Conservation (phyloP, 2,113 vertebrate species). For the mouse (Mus musculus) region GRCm39 chr10:56857501-56858000, state of each 20-base stretch:
- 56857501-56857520: neutral
- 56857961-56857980: neutral
- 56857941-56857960: neutral
- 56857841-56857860: neutral
- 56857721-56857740: neutral
- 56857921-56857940: neutral
- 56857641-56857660: neutral
- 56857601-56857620: neutral
- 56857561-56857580: neutral
- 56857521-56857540: neutral
- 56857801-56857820: neutral
- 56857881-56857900: neutral
- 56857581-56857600: neutral
- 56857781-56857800: neutral
- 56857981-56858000: neutral
- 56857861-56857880: neutral
- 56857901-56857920: neutral
- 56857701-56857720: neutral
- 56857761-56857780: neutral
- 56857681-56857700: neutral
- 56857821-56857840: neutral
- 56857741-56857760: neutral
- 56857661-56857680: neutral
- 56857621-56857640: neutral
- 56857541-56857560: neutral